Evolutionary conservation across 2,888 invertebrate species (phyloP).

Genomic region (Diploptera punctata): DNA sequence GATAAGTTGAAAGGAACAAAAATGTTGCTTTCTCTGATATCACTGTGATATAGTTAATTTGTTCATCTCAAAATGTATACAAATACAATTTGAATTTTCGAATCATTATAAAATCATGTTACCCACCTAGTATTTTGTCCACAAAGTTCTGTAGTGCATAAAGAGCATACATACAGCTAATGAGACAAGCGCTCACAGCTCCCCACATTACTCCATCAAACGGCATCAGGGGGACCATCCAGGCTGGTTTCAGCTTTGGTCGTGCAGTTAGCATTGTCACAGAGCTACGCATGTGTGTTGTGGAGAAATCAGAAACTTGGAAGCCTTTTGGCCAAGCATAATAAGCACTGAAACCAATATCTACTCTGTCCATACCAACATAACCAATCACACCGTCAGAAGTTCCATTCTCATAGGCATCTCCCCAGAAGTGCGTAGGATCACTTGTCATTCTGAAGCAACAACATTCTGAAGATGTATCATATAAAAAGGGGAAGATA

Average conservation of each 20-base stretch:
- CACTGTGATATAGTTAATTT: too few relatives aligned
- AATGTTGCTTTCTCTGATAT: too few relatives aligned
- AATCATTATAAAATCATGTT: too few relatives aligned
- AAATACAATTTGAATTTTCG: too few relatives aligned
- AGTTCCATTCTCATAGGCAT: slow-evolving; percentile 13
- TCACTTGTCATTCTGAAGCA: not conserved
- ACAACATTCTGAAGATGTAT: too few relatives aligned
- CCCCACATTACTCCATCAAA: not conserved
- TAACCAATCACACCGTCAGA: slow-evolving; percentile 8
- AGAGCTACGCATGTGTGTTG: slow-evolving; percentile 21
- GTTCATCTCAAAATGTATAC: too few relatives aligned
- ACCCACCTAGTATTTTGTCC: slow-evolving; percentile 1
- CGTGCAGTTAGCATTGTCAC: slow-evolving; percentile 15
- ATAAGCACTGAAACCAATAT: slow-evolving; percentile 12
- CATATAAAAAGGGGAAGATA: too few relatives aligned
- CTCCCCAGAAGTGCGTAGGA: slow-evolving; percentile 17
- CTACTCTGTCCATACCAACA: not conserved
- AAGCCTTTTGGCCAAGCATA: slow-evolving; percentile 13
- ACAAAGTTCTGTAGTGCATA: not conserved
- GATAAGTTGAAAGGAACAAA: too few relatives aligned
- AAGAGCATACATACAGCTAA: not conserved
- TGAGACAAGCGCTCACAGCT: not conserved
- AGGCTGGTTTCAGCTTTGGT: slow-evolving; percentile 3
- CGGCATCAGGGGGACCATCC: not conserved
- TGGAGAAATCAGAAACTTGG: not conserved